Evolutionary conservation across 1,140 invertebrate genomes (phyloP).

Genomic region (Pentalonia nigronervosa): DNA sequence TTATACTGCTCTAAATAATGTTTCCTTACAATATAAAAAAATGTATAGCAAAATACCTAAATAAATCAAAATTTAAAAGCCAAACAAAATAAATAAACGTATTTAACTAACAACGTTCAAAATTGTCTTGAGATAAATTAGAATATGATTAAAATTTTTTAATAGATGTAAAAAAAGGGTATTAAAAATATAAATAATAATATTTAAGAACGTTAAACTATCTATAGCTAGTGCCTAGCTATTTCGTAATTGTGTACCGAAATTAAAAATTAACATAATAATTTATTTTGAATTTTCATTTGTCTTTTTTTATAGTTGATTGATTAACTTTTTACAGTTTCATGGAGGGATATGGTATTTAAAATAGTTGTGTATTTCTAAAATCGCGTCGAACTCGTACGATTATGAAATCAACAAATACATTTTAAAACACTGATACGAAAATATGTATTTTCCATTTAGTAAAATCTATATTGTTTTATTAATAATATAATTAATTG

Average conservation of each 20-base stretch:
- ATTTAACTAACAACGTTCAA: neutral
- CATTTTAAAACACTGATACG: neutral
- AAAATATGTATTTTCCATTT: neutral
- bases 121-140: neutral
- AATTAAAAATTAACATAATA: neutral
- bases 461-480: neutral
- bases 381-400: neutral
- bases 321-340: neutral
- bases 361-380: neutral
- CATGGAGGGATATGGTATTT: neutral
- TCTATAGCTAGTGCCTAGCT: neutral
- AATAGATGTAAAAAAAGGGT: neutral
- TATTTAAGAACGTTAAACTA: rapidly evolving
- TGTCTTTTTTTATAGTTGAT: neutral
- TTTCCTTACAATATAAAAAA: neutral
- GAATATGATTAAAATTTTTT: neutral
- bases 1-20: constrained; percentile 7
- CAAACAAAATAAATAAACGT: neutral
- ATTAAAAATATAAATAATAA: neutral
- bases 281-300: neutral
- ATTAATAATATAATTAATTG: no score
- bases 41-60: neutral
- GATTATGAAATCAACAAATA: neutral
- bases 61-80: constrained; percentile 7
- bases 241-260: neutral